These are phyloP conservation scores for Lamellibrachia luymesi DNA, from an alignment of 1,140 invertebrate species.

Conservation along the genomic window DNA sequence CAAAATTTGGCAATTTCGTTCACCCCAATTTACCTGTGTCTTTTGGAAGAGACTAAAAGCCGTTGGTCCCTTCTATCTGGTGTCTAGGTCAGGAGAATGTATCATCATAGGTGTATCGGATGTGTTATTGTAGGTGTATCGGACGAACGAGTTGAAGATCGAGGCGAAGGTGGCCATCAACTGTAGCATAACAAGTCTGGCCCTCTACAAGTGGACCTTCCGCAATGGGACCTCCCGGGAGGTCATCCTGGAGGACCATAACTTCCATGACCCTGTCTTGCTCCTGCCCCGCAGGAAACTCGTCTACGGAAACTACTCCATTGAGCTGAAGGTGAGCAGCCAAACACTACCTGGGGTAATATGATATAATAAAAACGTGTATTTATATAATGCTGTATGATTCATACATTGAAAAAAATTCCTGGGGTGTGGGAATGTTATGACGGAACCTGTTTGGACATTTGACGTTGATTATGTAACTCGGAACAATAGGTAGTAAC, in stretches of 20 bases:
- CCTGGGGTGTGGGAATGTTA: no score
- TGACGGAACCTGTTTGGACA: no score
- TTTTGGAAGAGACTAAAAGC: no score
- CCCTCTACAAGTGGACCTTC: constrained; percentile 23
- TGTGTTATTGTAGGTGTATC: constrained; percentile 8
- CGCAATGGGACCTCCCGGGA: background rate
- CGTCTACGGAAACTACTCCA: constrained; percentile 29
- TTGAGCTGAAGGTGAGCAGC: constrained; percentile 29
- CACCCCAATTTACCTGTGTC: no score
- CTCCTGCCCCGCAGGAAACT: constrained; percentile 28
- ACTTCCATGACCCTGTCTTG: constrained; percentile 26
- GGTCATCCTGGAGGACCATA: background rate
- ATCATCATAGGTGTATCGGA: background rate
- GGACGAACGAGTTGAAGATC: constrained; percentile 25
- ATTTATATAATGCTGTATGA: no score
- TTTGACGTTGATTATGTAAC: no score
- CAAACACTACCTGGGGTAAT: background rate
- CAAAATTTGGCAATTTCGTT: no score
- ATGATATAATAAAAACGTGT: no score
- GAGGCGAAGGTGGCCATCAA: constrained; percentile 22
- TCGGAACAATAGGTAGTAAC: no score
- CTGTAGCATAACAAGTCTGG: constrained; percentile 18
- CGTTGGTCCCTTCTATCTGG: no score
- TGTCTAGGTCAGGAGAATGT: no score
- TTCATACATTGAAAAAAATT: no score